Evolutionary conservation across 2,888 invertebrate species (phyloP), one percentile per base, ranked within the genome.

Genomic region (Clivina fossor): DNA sequence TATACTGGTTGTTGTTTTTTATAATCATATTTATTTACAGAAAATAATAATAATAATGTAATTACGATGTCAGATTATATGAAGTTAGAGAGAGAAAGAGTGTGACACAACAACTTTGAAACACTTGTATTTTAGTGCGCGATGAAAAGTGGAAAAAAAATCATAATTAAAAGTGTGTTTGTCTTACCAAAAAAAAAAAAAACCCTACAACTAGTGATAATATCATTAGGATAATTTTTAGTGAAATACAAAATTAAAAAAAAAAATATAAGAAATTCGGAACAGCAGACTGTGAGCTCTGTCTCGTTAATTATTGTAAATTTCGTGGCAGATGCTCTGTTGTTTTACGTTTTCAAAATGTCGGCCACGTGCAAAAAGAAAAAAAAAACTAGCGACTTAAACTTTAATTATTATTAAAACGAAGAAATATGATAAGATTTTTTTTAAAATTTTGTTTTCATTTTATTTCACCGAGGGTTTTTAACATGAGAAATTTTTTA

Each of bases 401-500:
- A 47, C 33, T 19, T 7, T 33, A 47, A 47, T 47, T 47, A 47
- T 47, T 32, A 47, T 32, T 26, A 49, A 18, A 38, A 3, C 9
- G 9, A 30, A 30, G 13, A 30, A n/a, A 30, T 30, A 30, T 37
- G 37, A 26, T 9, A 26, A 11, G 8, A 15, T 15, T 19, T 38
- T 47, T 46, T 55, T 46, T 30, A 55, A 26, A 44, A 54, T 46
- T 40, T 47, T 46, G 37, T n/a, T n/a, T n/a, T 46, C 55, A 55
- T 47, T 47, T 55, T 38, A 44, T 46, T 40, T 55, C 55, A 55
- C 47, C 55, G 40, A 40, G 37, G 47, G 46, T 55, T 55, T 55
- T n/a, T 46, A 55, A 55, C 30, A 51, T 49, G 49, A n/a, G n/a
- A 49, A 49, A 49, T 49, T 49, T n/a, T 48, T 49, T 49, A 49